A percentile compares a stretch with the other conserved stretches of the same genome.
Conservation (phyloP, 2,113 vertebrate genomes). For the Xiphias gladius region DNA sequence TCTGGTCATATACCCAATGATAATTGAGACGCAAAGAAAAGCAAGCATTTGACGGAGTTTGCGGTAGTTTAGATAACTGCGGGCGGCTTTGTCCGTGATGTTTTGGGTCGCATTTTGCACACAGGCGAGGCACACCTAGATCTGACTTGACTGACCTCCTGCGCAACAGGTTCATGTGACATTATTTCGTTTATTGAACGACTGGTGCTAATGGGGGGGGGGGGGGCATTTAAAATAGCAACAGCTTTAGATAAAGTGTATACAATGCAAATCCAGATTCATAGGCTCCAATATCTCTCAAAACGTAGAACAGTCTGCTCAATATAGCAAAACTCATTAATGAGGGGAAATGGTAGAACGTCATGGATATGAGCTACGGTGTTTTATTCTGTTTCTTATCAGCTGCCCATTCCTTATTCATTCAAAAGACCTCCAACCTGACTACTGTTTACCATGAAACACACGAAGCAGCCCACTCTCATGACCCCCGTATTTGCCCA, state of each 20-base stretch:
- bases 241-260: background rate
- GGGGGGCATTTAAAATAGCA: background rate
- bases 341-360: background rate
- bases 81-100: background rate
- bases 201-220: background rate
- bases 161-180: slow-evolving; percentile 74
- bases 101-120: slow-evolving; percentile 53
- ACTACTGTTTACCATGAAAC: slow-evolving; percentile 9
- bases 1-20: background rate
- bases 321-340: slow-evolving; percentile 6
- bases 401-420: background rate
- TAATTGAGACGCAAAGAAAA: background rate
- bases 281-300: background rate
- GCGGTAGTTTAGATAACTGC: background rate
- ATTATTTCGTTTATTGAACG: background rate
- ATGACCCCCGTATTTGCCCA: slow-evolving; percentile 15
- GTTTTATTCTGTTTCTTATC: background rate
- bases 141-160: slow-evolving; percentile 62
- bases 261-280: background rate
- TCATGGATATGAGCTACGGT: background rate
- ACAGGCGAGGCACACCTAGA: slow-evolving; percentile 57
- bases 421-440: slow-evolving; percentile 25
- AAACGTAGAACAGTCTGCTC: background rate
- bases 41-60: background rate
- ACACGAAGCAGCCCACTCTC: slow-evolving; percentile 28